Evolutionary conservation across 2,888 invertebrate genomes (phyloP).

Genomic region (Hydroisotoma schaefferi): DNA sequence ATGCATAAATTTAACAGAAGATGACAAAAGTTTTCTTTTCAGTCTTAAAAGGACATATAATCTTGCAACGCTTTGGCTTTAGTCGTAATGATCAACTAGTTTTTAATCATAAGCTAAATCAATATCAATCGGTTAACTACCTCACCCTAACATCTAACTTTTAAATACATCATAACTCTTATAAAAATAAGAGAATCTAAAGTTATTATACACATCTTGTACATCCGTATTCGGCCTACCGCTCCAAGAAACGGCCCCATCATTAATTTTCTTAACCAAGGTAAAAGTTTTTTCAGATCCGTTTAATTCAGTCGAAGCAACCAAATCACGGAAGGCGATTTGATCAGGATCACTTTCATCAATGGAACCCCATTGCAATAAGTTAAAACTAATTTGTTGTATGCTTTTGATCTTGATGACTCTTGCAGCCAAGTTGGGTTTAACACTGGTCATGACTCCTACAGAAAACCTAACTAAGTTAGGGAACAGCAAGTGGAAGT

Average conservation of each 20-base stretch:
- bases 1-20: too few species aligned
- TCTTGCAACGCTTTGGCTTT: too few species aligned
- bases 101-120: too few species aligned
- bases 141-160: too few species aligned
- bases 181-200: constrained; percentile 21
- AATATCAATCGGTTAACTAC: too few species aligned
- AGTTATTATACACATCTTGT: constrained; percentile 15
- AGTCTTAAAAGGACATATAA: too few species aligned
- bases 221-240: neutral
- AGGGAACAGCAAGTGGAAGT: constrained; percentile 21
- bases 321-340: neutral
- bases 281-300: constrained; percentile 18
- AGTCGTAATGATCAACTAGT: too few species aligned
- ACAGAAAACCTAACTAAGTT: constrained; percentile 13
- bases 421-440: constrained; percentile 14
- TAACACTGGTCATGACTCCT: constrained; percentile 10
- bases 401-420: constrained; percentile 15
- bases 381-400: constrained; percentile 7
- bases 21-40: too few species aligned
- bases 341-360: constrained; percentile 4
- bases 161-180: constrained; percentile 11
- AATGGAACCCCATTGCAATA: constrained; percentile 12
- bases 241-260: constrained; percentile 1
- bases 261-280: constrained; percentile 1
- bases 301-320: neutral